Evolutionary conservation across 2,888 invertebrate species (phyloP), one percentile per base, ranked within the genome.

Genomic region (Lycia hirtaria): DNA sequence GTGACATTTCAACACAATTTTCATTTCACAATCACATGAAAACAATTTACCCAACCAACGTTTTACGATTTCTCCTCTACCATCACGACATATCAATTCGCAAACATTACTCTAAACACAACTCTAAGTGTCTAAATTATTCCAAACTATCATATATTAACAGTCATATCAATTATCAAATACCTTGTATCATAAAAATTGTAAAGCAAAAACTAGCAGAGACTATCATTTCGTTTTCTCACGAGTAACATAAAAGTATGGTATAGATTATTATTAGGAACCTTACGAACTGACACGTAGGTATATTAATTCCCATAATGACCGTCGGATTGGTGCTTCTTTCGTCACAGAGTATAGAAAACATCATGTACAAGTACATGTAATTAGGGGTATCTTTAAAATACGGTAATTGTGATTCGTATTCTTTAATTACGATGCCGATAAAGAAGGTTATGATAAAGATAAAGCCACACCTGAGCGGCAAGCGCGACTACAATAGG

Each of bases 281-380:
- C 88, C 89, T 88, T 81, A 83, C 81, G 91, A 91, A 84, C 91
- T 86, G 74, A 85, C 91, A 91, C 91, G 91, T 91, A 89, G 87
- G 80, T 87, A 88, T 90, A 92, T 92, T 92, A 91, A 92, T 92
- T 88, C 91, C 76, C 85, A 77, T 91, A 91, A 92, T 91, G 90
- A 89, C 88, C 79, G 78, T 72, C 70, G 75, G 85, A 84, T 83
- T 80, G 84, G 81, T 81, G 80, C 75, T 80, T 87, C 85, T 90
- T 90, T 91, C 90, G 90, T 90, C 90, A 90, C 89, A 88, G 75
- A 72, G 72, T 84, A 87, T 88, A 87, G 89, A 88, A 87, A 89
- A 89, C 87, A 88, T 87, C 87, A 87, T 89, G 90, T 87, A 86
- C 81, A 87, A 89, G 90, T 87, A 86, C 81, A 86, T 88, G 85